Evolutionary conservation across 2,888 invertebrate genomes (phyloP), one percentile per base, ranked within the genome.

Genomic region (Lithophane ornitopus): DNA sequence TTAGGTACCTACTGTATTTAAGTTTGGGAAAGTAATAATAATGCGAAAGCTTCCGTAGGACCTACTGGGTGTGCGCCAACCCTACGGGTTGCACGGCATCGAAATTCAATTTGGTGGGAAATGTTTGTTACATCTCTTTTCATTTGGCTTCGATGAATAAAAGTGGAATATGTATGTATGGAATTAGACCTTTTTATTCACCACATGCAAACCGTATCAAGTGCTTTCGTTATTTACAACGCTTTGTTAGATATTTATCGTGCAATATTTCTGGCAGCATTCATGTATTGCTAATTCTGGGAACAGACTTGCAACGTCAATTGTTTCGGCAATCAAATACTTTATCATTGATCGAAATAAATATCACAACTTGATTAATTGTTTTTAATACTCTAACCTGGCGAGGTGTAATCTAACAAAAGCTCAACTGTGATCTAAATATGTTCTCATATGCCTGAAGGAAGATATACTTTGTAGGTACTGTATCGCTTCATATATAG

Each of bases 171-270:
- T 80, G 69, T 74, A 86, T 85, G 82, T 74, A 74, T 84, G 71
- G 78, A 89, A 88, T 88, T 82, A 82, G 74, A 82, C 78, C 76
- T 82, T 87, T 85, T 85, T 82, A 86, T 87, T 87, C 79, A 72
- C 76, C 82, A 71, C 76, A 34, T 34, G 34, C 34, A 76, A 81
- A 78, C 65, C 70, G 62, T 76, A 69, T 71, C 65, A 77, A 58
- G 74, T 67, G 74, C 58, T 84, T 78, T 70, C 58, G 58, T 75
- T 81, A 82, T 76, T 56, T 70, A 79, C 70, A 74, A 69, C 69
- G 74, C 67, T 81, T 81, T 85, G 73, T 80, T 59, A 70, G 63
- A 72, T 78, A 77, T 82, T 80, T 69, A 78, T 78, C 46, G 56
- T 66, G 19, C 61, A 76, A 81, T 76, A 80, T 67, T 66, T 74